Base-by-base conservation (phyloP, 1,140 invertebrate genomes). In the Drosophila repletoides region DNA sequence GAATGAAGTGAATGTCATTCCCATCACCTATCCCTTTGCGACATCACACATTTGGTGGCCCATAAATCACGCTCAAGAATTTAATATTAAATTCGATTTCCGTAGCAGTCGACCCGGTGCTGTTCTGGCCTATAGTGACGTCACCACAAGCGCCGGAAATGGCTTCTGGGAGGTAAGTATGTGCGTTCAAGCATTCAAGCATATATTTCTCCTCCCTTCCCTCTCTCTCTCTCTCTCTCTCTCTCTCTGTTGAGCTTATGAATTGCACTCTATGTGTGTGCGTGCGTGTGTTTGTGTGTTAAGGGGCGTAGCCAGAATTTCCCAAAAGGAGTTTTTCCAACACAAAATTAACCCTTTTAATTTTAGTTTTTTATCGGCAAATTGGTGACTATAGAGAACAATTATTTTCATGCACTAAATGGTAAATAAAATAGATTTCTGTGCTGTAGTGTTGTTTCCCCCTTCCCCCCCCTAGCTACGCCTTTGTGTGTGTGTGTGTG, bases 21-120 rank as follows among this genome's bases (percentile, higher is more conserved):
- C 97, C 5, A 95, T 98, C 61, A 97, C 97, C 17, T 97, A 97
- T 92, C 96, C 96, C 9, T 97, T 97, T 88, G 94, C 96, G 29
- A 95, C 95, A 33, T 96, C 96, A 51, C 95, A 97, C 89, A 95
- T 97, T 89, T 95, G 95, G 94, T 95, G 95, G 94, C 94, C 95
- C 17, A 93, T 94, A 76, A 93, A 94, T 87, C 93, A 92, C 51
- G 94, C 92, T 28, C 92, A 94, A 69, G 93, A 93, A 55, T 92
- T 98, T 55, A 94, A 94, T 76, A 91, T 98, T 36, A 94, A 94
- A 88, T 97, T 98, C 90, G 95, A 97, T 88, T 98, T 98, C 88
- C 96, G 96, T 90, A 97, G 95, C 15, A 95, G 94, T 63, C 94
- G 95, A 73, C 94, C 94, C 66, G 93, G 95, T 74, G 96, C 96